These are phyloP conservation scores for Patella ulyssiponensis DNA, from an alignment of 2,888 invertebrate genomes.

Conservation along the genomic window DNA sequence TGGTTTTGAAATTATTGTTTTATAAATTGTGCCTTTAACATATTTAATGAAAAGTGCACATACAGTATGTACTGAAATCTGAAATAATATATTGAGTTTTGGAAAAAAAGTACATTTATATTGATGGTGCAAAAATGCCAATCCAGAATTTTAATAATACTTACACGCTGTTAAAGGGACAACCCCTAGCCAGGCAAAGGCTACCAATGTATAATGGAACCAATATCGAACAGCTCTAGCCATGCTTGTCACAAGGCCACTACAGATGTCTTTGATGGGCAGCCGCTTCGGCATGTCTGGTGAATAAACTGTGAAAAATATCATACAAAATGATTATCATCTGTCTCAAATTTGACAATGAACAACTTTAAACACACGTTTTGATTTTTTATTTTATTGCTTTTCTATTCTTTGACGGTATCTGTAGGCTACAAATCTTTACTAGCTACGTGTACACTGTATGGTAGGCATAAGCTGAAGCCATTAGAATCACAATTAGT, in stretches of 20 bases:
- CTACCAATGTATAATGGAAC: slow-evolving; percentile 97
- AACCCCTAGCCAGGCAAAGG: slow-evolving; percentile 96
- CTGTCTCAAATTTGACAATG: background rate
- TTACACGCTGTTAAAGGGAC: slow-evolving; percentile 94
- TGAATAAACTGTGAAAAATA: slow-evolving; percentile 82
- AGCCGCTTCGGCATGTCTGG: slow-evolving; percentile 99
- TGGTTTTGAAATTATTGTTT: too few relatives aligned
- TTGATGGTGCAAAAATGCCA: background rate
- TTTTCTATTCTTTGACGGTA: too few relatives aligned
- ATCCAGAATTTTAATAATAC: slow-evolving; percentile 41
- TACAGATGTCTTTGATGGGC: slow-evolving; percentile 92
- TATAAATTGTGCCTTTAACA: too few relatives aligned
- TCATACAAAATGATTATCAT: background rate
- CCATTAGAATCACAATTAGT: too few relatives aligned
- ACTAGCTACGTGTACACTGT: too few relatives aligned
- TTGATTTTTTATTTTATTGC: too few relatives aligned
- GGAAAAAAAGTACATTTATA: too few relatives aligned
- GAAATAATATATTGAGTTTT: too few relatives aligned
- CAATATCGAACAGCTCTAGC: slow-evolving; percentile 95
- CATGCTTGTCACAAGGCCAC: slow-evolving; percentile 90
- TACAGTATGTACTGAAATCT: too few relatives aligned
- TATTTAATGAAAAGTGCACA: too few relatives aligned
- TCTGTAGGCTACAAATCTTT: too few relatives aligned
- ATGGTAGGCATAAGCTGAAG: too few relatives aligned
- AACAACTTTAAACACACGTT: background rate